Evolutionary conservation across 2,888 invertebrate species (phyloP).

Genomic region (Mycalesis mineus): DNA sequence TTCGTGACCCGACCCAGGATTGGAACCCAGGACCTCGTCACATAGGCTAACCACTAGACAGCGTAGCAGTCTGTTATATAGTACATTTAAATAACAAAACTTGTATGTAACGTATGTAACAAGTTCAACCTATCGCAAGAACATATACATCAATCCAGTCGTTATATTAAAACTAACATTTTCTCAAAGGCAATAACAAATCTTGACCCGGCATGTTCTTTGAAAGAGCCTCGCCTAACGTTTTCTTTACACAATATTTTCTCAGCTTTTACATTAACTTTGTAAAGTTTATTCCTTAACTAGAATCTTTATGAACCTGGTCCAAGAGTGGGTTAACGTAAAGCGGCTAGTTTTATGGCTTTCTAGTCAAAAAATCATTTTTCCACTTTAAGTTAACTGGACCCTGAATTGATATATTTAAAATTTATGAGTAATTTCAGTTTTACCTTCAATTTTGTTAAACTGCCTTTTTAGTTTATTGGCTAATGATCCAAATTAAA

Average conservation of each 20-base stretch:
- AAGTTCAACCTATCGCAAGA: background rate
- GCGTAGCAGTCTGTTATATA: no score
- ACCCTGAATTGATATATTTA: background rate
- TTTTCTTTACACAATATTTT: background rate
- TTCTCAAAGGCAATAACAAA: constrained; percentile 3
- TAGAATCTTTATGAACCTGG: background rate
- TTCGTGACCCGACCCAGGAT: no score
- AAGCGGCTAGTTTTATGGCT: background rate
- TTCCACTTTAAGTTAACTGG: background rate
- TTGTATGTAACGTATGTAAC: background rate
- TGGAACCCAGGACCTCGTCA: no score
- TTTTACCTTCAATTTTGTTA: no score
- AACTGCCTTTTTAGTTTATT: no score
- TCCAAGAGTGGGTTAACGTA: background rate
- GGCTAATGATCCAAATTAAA: no score
- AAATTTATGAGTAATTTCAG: background rate
- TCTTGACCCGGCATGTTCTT: background rate
- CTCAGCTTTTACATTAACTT: constrained; percentile 3
- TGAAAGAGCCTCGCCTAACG: background rate
- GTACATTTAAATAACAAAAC: no score
- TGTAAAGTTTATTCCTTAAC: constrained; percentile 2
- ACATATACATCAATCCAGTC: background rate
- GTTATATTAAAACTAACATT: background rate
- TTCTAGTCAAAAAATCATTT: background rate
- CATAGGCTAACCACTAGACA: no score